Percentiles rank a stretch among this genome's conserved stretches.
These are phyloP conservation scores for Dysdera silvatica DNA, from an alignment of 1,140 invertebrate genomes.

Conservation along the genomic window DNA sequence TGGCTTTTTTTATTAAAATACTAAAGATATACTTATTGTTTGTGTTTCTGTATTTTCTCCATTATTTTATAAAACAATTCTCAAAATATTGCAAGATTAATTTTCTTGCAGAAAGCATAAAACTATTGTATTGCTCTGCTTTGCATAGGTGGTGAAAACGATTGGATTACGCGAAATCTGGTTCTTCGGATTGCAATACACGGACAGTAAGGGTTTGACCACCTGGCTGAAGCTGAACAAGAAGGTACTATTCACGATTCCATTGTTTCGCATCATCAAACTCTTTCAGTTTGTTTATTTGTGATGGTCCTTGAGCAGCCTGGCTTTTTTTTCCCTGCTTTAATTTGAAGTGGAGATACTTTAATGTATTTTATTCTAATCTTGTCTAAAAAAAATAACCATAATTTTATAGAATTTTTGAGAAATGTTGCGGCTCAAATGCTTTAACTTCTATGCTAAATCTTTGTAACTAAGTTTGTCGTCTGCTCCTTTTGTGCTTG, in stretches of 20 bases:
- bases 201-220: constrained; percentile 91
- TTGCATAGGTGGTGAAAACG: constrained; percentile 80
- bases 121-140: too few species aligned
- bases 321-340: too few species aligned
- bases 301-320: too few species aligned
- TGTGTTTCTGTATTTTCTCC: background rate
- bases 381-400: background rate
- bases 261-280: background rate
- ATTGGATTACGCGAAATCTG: constrained; percentile 98
- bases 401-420: too few species aligned
- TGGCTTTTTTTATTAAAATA: background rate
- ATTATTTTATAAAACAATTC: background rate
- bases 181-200: constrained; percentile 99
- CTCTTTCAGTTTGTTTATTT: too few species aligned
- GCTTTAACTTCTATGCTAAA: too few species aligned
- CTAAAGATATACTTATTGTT: background rate
- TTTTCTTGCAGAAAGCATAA: too few species aligned
- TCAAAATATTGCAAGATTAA: background rate
- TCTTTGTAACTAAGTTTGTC: too few species aligned
- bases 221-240: constrained; percentile 99
- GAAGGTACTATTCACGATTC: constrained; percentile 63
- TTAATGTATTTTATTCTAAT: too few species aligned
- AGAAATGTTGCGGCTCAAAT: too few species aligned
- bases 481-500: too few species aligned
- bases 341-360: too few species aligned